Base-by-base conservation (phyloP, 2,888 invertebrate genomes). In the Lithodes maja region DNA sequence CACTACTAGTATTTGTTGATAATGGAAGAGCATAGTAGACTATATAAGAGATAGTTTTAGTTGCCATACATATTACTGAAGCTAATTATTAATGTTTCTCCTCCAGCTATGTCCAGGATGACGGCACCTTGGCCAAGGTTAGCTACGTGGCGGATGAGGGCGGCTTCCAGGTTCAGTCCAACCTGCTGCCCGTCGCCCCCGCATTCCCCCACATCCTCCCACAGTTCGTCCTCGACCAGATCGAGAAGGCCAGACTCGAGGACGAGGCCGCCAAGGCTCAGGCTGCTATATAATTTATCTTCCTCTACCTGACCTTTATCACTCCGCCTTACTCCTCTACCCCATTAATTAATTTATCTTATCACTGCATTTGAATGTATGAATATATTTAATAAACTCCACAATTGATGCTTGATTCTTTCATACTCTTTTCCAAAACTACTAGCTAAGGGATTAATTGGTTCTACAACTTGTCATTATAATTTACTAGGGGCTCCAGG, bases 81-180 rank as follows among this genome's bases (percentile, higher is more conserved):
- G 33, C 33, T 33, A 33, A 33, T 33, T 33, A 33, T 33, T 33
- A 33, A 33, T 33, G 33, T 33, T 33, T 33, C 33, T 33, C 33
- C 33, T 33, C 33, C 86, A 86, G 86, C 55, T 86, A 80, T 75
- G 69, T 80, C 15, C 80, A 74, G 54, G 80, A 80, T 12, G 86
- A 86, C 81, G 86, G 86, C 55, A 86, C 80, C 1, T 77, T 86
- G 7, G 80, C 80, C 81, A 71, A 80, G 71, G 53, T 86, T 2
- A 81, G 74, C 74, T 86, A 86, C 49, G 86, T 86, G 81, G 86
- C 86, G 1, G 86, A 86, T 50, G 86, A 86, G 75, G 81, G 81
- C 54, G 86, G 86, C 54, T 86, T 49, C 74, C 86, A 54, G 1
- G 81, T 81, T 2, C 53, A 50, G 9, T 86, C 86, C 0, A 74